Percentiles rank a stretch among this genome's conserved stretches.
Evolutionary conservation across 2,797 vertebrate genomes (phyloP).

Genomic region (Pangasius krempfi): DNA sequence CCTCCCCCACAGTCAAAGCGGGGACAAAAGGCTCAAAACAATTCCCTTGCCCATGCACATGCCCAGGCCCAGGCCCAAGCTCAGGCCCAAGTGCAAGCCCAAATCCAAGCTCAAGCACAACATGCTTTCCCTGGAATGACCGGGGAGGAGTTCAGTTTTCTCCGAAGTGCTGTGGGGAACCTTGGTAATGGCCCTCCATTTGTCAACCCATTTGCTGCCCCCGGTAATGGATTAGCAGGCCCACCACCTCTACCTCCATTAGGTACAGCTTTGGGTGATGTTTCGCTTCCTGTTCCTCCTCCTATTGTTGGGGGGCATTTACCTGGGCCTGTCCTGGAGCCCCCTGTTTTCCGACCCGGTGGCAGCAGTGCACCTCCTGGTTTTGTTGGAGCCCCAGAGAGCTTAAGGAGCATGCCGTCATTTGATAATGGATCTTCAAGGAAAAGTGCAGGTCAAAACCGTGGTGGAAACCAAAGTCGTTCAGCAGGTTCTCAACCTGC

Average conservation of each 20-base stretch:
- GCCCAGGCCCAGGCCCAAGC: constrained; percentile 75
- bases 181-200: constrained; percentile 87
- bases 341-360: constrained; percentile 86
- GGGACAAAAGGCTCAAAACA: constrained; percentile 83
- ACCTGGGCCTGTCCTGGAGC: constrained; percentile 85
- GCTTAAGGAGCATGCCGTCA: constrained; percentile 77
- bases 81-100: constrained; percentile 78
- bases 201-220: constrained; percentile 86
- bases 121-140: constrained; percentile 77
- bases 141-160: constrained; percentile 89
- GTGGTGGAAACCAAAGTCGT: constrained; percentile 71
- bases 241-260: constrained; percentile 90
- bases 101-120: constrained; percentile 69
- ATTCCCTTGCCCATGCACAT: constrained; percentile 69
- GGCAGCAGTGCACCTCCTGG: constrained; percentile 78
- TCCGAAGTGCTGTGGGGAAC: constrained; percentile 84
- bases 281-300: constrained; percentile 78
- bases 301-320: constrained; percentile 83
- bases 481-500: constrained; percentile 71
- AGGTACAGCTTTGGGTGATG: constrained; percentile 84
- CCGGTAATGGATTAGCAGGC: constrained; percentile 86
- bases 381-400: constrained; percentile 78
- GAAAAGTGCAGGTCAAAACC: constrained; percentile 78
- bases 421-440: constrained; percentile 80
- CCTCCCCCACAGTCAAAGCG: constrained; percentile 93